These are phyloP conservation scores for Ciconia boyciana DNA, from an alignment of 2,113 vertebrate species.

Conservation along the genomic window DNA sequence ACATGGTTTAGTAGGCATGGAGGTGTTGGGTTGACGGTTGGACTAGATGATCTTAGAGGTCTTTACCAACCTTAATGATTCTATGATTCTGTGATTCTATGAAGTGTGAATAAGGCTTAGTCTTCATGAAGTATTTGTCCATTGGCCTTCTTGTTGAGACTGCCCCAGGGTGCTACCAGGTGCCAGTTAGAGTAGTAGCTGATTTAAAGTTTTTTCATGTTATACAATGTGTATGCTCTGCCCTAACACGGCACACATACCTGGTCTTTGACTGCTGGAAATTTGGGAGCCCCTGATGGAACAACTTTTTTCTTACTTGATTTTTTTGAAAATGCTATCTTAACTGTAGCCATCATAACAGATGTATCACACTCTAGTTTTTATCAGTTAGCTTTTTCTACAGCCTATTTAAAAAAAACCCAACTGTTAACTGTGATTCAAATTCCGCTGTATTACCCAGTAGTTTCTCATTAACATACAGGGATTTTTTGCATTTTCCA, in stretches of 20 bases:
- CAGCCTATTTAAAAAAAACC: not conserved
- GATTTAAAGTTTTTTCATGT: not conserved
- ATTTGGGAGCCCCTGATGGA: not conserved
- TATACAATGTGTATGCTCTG: not conserved
- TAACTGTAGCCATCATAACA: not conserved
- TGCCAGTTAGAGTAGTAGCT: not conserved
- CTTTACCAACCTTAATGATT: too few species aligned
- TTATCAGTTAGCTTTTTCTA: not conserved
- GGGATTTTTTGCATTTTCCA: not conserved
- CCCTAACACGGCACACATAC: not conserved
- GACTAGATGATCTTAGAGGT: too few species aligned
- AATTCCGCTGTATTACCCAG: not conserved
- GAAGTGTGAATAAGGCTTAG: not conserved
- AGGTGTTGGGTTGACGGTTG: too few species aligned
- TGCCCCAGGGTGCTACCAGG: rapidly evolving
- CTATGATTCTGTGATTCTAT: too few species aligned
- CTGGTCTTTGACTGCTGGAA: not conserved
- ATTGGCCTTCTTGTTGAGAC: not conserved
- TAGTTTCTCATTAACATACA: not conserved
- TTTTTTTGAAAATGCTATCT: not conserved
- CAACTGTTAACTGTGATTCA: not conserved
- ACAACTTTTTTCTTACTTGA: not conserved
- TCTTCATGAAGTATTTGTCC: not conserved
- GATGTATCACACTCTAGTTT: not conserved
- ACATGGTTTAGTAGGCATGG: too few species aligned